Evolutionary conservation across 2,797 vertebrate genomes (phyloP).

Genomic region (Melanotaenia pygmaea): DNA sequence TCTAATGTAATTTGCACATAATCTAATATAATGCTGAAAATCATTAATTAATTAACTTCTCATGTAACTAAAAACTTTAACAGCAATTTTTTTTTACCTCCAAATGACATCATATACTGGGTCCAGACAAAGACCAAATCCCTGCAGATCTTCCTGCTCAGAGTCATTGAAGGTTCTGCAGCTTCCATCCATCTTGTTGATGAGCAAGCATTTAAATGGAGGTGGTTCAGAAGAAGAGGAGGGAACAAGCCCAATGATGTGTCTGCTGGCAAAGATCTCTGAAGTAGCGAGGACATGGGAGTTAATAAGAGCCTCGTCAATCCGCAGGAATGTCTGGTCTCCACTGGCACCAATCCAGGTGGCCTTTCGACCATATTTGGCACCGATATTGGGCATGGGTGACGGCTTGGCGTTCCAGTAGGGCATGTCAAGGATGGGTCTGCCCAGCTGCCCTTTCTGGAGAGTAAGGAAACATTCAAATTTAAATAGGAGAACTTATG

Average conservation of each 20-base stretch:
- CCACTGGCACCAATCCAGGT: conserved; percentile 99
- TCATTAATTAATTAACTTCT: not conserved
- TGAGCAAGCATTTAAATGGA: conserved; percentile 97
- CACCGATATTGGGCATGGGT: conserved; percentile 98
- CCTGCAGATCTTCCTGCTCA: conserved; percentile 98
- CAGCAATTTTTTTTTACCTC: conserved; percentile 83
- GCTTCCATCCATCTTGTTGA: conserved; percentile 99
- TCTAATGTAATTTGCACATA: not conserved
- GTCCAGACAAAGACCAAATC: conserved; percentile 97
- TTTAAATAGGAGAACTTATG: not conserved
- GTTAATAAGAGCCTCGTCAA: conserved; percentile 98
- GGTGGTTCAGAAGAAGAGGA: conserved; percentile 94
- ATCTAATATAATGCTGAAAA: not conserved
- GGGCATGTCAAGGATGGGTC: conserved; percentile 96
- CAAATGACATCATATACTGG: conserved; percentile 99
- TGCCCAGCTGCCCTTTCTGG: conserved; percentile 97
- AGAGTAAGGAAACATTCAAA: conserved; percentile 13
- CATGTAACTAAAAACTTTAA: not conserved
- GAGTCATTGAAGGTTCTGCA: conserved; percentile 99
- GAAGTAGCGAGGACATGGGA: conserved; percentile 97
- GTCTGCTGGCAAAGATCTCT: conserved; percentile 98
- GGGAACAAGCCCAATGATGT: conserved; percentile 98
- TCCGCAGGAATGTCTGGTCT: conserved; percentile 97
- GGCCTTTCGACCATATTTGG: conserved; percentile 97
- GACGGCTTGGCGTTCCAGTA: conserved; percentile 99